Evolutionary conservation across 2,113 vertebrate genomes (phyloP).

Genomic region (Strix uralensis): DNA sequence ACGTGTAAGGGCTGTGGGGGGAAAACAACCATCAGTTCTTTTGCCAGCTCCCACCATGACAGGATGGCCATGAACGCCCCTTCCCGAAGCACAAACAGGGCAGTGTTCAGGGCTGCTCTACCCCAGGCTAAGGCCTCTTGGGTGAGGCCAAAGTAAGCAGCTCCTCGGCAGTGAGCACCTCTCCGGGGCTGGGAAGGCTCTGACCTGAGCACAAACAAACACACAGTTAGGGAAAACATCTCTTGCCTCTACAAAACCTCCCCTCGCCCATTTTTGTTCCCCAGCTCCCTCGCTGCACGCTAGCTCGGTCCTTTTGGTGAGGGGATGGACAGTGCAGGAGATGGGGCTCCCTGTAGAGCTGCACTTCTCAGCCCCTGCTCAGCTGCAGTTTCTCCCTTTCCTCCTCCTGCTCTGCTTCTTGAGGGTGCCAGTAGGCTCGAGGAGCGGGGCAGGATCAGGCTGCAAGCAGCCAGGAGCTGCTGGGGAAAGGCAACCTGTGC

Average conservation of each 20-base stretch:
- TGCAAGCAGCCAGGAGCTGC: not conserved
- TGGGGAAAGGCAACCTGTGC: accelerated
- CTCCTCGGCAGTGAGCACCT: not conserved
- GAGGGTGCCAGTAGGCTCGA: accelerated
- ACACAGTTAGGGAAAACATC: not conserved
- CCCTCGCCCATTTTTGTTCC: not conserved
- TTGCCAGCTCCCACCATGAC: accelerated
- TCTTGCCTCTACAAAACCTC: not conserved
- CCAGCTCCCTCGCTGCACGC: not conserved
- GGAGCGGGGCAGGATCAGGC: not conserved
- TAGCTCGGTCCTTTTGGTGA: accelerated
- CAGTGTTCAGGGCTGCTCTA: not conserved
- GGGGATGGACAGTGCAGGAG: not conserved
- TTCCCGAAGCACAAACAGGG: constrained; percentile 1
- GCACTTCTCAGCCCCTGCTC: not conserved
- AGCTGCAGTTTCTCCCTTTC: accelerated
- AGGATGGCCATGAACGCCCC: not conserved
- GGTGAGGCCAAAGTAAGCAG: constrained; percentile 33
- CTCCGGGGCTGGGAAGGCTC: not conserved
- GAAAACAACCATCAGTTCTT: not conserved
- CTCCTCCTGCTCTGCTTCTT: not conserved
- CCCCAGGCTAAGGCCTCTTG: not conserved
- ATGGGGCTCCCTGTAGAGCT: not conserved
- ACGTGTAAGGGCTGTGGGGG: not conserved
- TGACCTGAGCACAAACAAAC: not conserved